These are phyloP conservation scores for Eciton burchellii DNA, from an alignment of 1,140 invertebrate genomes.

Conservation along the genomic window DNA sequence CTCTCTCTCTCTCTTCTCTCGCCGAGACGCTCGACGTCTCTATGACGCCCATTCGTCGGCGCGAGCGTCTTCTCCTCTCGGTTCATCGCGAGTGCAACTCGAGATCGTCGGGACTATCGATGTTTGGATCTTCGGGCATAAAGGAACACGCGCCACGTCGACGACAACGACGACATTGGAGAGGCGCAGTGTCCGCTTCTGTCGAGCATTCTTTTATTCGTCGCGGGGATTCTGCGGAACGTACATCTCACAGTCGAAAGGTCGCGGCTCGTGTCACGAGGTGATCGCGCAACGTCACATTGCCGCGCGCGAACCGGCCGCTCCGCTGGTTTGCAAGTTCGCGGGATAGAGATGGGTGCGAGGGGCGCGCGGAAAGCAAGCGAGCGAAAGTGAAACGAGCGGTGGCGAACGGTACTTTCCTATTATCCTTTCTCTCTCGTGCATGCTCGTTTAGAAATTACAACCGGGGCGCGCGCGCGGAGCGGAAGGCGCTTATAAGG, in stretches of 20 bases:
- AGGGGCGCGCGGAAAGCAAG: no score
- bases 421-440: neutral
- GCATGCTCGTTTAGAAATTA: slow-evolving; percentile 76
- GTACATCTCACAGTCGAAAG: no score
- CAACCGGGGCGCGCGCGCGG: slow-evolving; percentile 56
- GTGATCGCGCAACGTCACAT: no score
- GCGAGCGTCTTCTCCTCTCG: slow-evolving; percentile 32
- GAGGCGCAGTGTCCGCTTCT: no score
- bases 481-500: slow-evolving; percentile 53
- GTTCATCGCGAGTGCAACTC: neutral
- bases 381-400: slow-evolving; percentile 78
- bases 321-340: neutral
- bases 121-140: neutral
- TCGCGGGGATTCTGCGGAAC: no score
- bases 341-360: neutral
- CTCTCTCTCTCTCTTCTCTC: slow-evolving; percentile 8
- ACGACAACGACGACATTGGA: no score
- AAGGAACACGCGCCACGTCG: neutral
- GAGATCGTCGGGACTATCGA: slow-evolving; percentile 6
- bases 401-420: slow-evolving; percentile 70
- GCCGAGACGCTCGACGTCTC: neutral
- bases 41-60: neutral
- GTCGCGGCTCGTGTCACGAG: no score
- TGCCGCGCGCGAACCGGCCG: no score
- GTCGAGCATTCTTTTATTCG: no score